Percentiles rank a stretch among this genome's conserved stretches.
Evolutionary conservation across 2,797 vertebrate genomes (phyloP).

Genomic region (Alectoris magna): DNA sequence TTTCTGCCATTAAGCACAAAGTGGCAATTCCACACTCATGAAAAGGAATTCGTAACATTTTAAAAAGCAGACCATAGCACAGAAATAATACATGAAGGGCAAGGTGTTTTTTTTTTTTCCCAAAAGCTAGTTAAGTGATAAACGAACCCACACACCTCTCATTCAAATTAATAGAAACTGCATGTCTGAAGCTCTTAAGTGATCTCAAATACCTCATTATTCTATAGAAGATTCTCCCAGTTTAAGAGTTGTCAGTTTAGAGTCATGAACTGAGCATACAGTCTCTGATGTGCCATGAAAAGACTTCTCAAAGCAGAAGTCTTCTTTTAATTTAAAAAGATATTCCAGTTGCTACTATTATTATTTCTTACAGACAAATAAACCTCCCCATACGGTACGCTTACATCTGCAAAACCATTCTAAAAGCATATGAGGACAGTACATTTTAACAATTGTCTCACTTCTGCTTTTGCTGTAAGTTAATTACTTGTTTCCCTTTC

Average conservation of each 20-base stretch:
- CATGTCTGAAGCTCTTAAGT: neutral
- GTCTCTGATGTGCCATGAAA: neutral
- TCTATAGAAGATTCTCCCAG: neutral
- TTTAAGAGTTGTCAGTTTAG: neutral
- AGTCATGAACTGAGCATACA: neutral
- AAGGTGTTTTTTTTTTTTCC: neutral
- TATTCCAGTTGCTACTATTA: neutral
- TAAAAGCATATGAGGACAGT: fast-evolving
- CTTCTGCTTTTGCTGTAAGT: neutral
- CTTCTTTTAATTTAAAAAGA: neutral
- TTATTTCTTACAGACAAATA: neutral
- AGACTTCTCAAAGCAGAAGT: neutral
- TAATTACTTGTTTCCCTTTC: neutral
- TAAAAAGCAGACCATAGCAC: neutral
- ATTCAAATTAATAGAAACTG: neutral
- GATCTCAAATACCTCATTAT: neutral
- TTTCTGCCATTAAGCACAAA: neutral
- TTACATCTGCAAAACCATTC: neutral
- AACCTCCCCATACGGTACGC: fast-evolving
- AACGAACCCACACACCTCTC: neutral
- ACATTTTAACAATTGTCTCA: neutral
- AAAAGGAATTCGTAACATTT: neutral
- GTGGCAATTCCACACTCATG: neutral
- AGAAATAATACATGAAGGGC: neutral
- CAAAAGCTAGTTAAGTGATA: neutral